Evolutionary conservation across 1,140 invertebrate species (phyloP), one percentile per base, ranked within the genome.

Genomic region (Ceratina calcarata): DNA sequence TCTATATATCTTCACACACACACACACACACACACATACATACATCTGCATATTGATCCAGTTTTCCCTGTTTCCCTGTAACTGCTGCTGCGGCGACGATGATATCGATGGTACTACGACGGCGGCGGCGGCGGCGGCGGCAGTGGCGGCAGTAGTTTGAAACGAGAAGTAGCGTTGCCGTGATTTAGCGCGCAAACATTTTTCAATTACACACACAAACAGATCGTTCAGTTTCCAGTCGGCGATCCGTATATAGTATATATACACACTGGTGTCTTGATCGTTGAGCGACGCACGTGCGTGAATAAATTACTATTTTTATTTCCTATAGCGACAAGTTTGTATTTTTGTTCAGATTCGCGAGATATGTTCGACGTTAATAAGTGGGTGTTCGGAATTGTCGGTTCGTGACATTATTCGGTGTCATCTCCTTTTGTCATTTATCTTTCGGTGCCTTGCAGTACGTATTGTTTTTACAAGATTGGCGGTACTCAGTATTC

Each of bases 121-220:
- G n/a, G n/a, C n/a, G n/a, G n/a, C n/a, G n/a, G n/a, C n/a, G n/a
- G n/a, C n/a, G n/a, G n/a, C n/a, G n/a, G n/a, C n/a, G n/a, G 16
- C 2, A n/a, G 53, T n/a, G 6, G 3, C 24, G 20, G 55, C 37
- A 49, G 24, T 32, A 58, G 0, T n/a, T 13, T 13, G 45, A n/a
- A 20, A 1, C 3, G 4, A 27, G 24, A 2, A 15, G 20, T 32
- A 3, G 16, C 8, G 24, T 12, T 49, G 57, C 13, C 1, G 12
- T 22, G 2, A 51, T 32, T 73, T 73, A n/a, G 20, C 77, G 75
- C 77, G 77, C 61, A n/a, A 61, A 73, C 24, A 15, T 45, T 73
- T 79, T 49, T 32, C 49, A 78, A 15, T 24, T 77, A 3, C 2
- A 18, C 18, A 58, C 1, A 2, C 18, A n/a, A n/a, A n/a, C n/a